Evolutionary conservation across 2,888 invertebrate genomes (phyloP), one percentile per base, ranked within the genome.

Genomic region (Philopedon plagiatum): DNA sequence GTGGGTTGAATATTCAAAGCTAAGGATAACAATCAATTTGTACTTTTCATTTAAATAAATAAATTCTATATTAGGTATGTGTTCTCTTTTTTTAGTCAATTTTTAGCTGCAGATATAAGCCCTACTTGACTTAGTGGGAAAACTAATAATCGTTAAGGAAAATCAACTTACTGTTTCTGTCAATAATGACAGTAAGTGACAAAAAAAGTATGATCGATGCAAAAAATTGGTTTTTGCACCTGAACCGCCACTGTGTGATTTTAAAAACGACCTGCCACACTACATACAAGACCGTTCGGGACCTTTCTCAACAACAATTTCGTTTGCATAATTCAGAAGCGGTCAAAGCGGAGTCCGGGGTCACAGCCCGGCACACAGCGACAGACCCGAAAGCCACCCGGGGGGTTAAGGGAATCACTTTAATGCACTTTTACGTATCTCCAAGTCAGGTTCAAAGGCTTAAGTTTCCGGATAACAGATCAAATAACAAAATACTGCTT

Each of bases 241-340:
- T 37, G n/a, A 8, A n/a, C 1, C 13, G 37, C 13, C 37, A 37
- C n/a, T 39, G 39, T 13, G 1, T 11, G 9, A 23, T 46, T 46
- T 21, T n/a, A 46, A 46, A 46, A 8, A 18, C 44, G 46, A 46
- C 46, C 46, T 23, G 46, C 19, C 19, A 11, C 2, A n/a, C 23
- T 21, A 46, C 21, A 21, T 23, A 2, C 19, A 44, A 44, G 18
- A 44, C 44, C 44, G 9, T 34, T 46, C 23, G 21, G 1, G 44
- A 44, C 65, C 57, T 26, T 56, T 44, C 57, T 32, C 41, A 57
- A 65, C 41, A 44, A 65, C 65, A 32, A 8, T n/a, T 18, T 57
- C 56, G 19, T 65, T 65, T 65, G 57, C 65, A 65, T 65, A 65
- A 65, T 65, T 57, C 65, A 56, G 44, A 56, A 41, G 41, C 19